phyloP scores from a whole-genome alignment of 2,888 invertebrate genomes.

The Dryobota labecula region DNA sequence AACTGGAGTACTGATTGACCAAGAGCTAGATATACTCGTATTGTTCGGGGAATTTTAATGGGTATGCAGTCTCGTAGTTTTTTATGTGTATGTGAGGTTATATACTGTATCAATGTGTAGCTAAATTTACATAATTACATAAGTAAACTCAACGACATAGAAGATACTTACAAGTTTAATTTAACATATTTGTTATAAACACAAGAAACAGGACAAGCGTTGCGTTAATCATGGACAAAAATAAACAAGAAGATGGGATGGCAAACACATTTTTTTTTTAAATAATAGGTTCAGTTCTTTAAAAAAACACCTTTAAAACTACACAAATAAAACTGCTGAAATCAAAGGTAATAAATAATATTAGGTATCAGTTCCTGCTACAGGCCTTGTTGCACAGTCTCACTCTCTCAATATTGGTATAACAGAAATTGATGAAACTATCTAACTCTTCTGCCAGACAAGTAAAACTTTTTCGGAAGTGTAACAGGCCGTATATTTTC shows the following conservation, averaged over 20 bases:
- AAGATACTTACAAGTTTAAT: background rate
- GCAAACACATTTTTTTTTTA: background rate
- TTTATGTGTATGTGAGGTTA: no score
- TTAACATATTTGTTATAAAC: background rate
- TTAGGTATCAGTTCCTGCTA: background rate
- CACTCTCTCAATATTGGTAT: no score
- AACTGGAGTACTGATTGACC: no score
- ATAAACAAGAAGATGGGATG: background rate
- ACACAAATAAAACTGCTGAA: background rate
- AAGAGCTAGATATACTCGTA: no score
- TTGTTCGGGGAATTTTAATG: no score
- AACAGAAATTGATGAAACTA: background rate
- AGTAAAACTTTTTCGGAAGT: background rate
- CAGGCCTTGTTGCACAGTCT: background rate
- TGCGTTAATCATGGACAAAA: background rate
- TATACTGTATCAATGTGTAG: no score
- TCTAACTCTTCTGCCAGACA: background rate
- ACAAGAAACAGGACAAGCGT: background rate
- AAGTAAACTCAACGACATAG: no score
- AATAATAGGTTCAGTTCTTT: background rate
- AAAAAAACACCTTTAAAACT: background rate
- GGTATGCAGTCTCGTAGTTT: no score
- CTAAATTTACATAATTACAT: no score
- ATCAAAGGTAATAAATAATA: background rate
- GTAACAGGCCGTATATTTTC: background rate